A percentile compares a stretch with the other conserved stretches of the same genome.
These are phyloP conservation scores for Chloroclysta siterata DNA, from an alignment of 2,888 invertebrate genomes.

Conservation along the genomic window DNA sequence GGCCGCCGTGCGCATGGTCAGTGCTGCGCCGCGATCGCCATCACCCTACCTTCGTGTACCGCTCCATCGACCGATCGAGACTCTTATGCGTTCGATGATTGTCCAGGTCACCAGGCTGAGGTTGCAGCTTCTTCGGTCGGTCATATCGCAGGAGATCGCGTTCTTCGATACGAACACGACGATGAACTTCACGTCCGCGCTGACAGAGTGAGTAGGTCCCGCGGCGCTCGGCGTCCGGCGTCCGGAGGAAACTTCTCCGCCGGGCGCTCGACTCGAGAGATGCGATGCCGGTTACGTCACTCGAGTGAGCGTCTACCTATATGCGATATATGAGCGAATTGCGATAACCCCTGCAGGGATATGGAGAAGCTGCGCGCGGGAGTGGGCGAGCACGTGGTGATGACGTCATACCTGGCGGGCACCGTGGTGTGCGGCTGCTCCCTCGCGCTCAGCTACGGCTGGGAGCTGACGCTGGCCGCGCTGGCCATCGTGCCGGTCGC, in stretches of 20 bases:
- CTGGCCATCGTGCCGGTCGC: constrained; percentile 91
- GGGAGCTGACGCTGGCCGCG: constrained; percentile 92
- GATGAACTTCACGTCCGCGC: constrained; percentile 88
- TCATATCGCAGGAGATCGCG: constrained; percentile 89
- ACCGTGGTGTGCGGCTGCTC: constrained; percentile 88
- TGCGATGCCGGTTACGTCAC: no score
- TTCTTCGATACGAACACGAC: constrained; percentile 89
- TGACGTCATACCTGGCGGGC: constrained; percentile 88
- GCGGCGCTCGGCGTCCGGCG: no score
- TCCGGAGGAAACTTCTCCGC: no score
- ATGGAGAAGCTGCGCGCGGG: constrained; percentile 91
- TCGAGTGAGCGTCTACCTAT: no score
- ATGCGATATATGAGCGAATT: no score
- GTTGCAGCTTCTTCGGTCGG: constrained; percentile 84
- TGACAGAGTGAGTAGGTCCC: constrained; percentile 88
- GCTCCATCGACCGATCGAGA: no score
- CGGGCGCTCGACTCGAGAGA: no score
- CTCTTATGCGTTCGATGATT: background rate
- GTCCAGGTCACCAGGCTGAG: constrained; percentile 85
- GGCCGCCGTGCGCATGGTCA: constrained; percentile 78
- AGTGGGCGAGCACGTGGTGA: constrained; percentile 92
- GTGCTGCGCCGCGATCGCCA: constrained; percentile 42
- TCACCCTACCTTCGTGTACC: background rate
- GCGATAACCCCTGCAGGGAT: constrained; percentile 78
- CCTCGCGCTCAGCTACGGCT: constrained; percentile 90